Evolutionary conservation across 2,113 vertebrate species (phyloP).

Genomic region (Centropristis striata): DNA sequence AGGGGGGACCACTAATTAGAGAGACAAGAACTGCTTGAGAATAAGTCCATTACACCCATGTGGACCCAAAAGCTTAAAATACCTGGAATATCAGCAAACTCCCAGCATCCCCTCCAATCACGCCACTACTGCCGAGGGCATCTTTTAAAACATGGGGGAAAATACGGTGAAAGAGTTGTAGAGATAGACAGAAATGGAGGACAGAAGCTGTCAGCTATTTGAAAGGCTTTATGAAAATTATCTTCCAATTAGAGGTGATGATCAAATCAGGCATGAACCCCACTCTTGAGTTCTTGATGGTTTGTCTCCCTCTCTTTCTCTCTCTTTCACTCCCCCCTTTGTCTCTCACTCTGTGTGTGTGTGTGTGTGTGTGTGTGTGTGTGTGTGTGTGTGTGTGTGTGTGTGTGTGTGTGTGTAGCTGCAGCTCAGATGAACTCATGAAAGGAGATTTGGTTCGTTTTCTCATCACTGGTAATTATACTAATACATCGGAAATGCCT

Average conservation of each 20-base stretch:
- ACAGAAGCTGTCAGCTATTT: conserved; percentile 93
- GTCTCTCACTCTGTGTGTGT: not conserved
- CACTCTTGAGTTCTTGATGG: conserved; percentile 90
- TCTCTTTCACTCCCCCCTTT: conserved; percentile 12
- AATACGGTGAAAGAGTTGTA: conserved; percentile 58
- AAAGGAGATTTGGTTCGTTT: conserved; percentile 96
- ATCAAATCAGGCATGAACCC: conserved; percentile 94
- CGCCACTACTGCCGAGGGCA: conserved; percentile 84
- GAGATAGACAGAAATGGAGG: conserved; percentile 80
- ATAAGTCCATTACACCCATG: conserved; percentile 95
- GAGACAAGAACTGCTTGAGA: conserved; percentile 93
- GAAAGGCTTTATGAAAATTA: conserved; percentile 96
- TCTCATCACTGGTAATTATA: conserved; percentile 97
- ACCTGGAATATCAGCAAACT: conserved; percentile 90
- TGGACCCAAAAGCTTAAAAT: conserved; percentile 89
- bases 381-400: conserved; percentile 7
- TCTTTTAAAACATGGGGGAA: conserved; percentile 78
- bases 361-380: conserved; percentile 18
- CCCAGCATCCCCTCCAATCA: conserved; percentile 84
- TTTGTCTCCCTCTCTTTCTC: conserved; percentile 62
- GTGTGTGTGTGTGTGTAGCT: conserved; percentile 75
- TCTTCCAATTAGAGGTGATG: conserved; percentile 97
- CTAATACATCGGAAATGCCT: conserved; percentile 94
- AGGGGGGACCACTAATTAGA: conserved; percentile 96
- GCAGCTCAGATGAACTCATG: conserved; percentile 92